These are phyloP conservation scores for Diarsia dahlii DNA, from an alignment of 2,888 invertebrate genomes.

Conservation along the genomic window DNA sequence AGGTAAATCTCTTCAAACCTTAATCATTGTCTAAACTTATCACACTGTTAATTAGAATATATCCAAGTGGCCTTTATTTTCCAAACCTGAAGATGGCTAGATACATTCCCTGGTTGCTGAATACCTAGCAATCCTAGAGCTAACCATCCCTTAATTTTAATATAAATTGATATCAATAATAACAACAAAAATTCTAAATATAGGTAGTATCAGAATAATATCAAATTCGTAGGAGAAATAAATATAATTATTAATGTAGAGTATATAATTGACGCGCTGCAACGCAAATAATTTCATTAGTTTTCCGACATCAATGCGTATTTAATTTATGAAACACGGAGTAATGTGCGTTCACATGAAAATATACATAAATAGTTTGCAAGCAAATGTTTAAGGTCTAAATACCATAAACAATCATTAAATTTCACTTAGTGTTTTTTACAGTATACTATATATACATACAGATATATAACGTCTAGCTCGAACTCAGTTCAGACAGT, in stretches of 20 bases:
- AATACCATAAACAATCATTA: not conserved
- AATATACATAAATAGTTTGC: conserved; percentile 6
- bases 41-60: not conserved
- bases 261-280: conserved; percentile 19
- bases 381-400: conserved; percentile 1
- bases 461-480: not conserved
- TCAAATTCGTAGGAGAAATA: conserved; percentile 49
- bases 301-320: not conserved
- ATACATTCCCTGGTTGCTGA: not conserved
- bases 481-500: not conserved
- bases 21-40: not conserved
- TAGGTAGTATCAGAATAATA: conserved; percentile 50
- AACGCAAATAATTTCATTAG: conserved; percentile 35
- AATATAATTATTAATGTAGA: conserved; percentile 24
- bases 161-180: conserved; percentile 11
- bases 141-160: not conserved
- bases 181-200: conserved; percentile 26
- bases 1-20: not conserved
- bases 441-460: not conserved
- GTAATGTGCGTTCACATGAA: conserved; percentile 17
- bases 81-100: conserved; percentile 12
- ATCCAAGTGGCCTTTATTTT: conserved; percentile 25
- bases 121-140: not conserved
- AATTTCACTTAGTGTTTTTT: not conserved
- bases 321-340: conserved; percentile 21